Evolutionary conservation across 2,113 vertebrate species (phyloP).

Genomic region (Sinocyclocheilus rhinocerous): DNA sequence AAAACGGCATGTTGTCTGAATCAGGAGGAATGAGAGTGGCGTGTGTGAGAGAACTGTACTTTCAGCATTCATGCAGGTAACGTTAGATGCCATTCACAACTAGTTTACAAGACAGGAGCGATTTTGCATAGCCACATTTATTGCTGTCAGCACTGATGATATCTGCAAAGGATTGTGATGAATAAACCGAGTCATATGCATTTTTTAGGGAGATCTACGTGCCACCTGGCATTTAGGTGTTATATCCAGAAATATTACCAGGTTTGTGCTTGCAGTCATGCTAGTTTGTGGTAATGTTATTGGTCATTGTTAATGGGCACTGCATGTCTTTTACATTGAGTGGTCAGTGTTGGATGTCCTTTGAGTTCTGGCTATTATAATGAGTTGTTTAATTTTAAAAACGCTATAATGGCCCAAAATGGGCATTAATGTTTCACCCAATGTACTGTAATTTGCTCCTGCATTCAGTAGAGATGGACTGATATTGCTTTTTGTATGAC

Average conservation of each 20-base stretch:
- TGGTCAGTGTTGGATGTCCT: neutral
- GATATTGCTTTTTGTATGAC: neutral
- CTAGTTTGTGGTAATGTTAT: neutral
- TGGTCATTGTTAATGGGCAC: neutral
- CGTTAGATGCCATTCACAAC: constrained; percentile 25
- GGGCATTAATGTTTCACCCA: neutral
- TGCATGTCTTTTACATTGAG: neutral
- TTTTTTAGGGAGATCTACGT: neutral
- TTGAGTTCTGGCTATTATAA: neutral
- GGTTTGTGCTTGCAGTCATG: neutral
- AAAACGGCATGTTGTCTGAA: constrained; percentile 13
- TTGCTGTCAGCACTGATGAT: neutral
- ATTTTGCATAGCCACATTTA: neutral
- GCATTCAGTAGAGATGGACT: neutral
- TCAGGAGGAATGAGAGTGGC: constrained; percentile 31
- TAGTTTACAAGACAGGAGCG: no score
- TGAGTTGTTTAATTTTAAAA: neutral
- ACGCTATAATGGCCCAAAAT: neutral
- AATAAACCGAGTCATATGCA: neutral
- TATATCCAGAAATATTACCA: neutral
- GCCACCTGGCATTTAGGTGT: neutral
- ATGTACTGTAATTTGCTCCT: neutral
- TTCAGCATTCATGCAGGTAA: constrained; percentile 28
- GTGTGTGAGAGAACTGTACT: constrained; percentile 15
- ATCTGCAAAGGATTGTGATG: neutral